Evolutionary conservation across 2,797 vertebrate species (phyloP).

Genomic region (Tokudaia muenninki): DNA sequence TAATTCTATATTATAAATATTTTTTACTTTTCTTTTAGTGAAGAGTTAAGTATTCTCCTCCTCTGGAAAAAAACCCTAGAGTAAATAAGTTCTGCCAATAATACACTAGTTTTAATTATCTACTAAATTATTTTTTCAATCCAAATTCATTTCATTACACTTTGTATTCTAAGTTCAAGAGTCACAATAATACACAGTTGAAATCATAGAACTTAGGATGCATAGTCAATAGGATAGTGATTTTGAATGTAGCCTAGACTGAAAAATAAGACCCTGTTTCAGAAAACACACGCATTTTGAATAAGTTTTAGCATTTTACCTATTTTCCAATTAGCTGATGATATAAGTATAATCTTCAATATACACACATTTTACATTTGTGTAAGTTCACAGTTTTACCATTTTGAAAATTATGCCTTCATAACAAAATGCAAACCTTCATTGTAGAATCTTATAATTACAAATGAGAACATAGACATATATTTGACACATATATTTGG

Average conservation of each 20-base stretch:
- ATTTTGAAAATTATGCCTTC: not conserved
- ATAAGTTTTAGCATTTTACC: not conserved
- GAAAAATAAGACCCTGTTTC: not conserved
- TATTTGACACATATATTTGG: not conserved
- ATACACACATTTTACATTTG: conserved; percentile 2
- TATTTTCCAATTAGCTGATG: not conserved
- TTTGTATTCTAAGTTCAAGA: not conserved
- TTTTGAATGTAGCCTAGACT: not conserved
- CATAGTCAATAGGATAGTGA: not conserved
- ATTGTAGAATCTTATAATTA: not conserved
- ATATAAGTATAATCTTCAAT: not conserved
- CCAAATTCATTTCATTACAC: conserved; percentile 7
- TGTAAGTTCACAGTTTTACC: not conserved
- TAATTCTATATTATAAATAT: not conserved
- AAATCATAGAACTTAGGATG: not conserved
- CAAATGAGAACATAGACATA: not conserved
- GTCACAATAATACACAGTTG: not conserved
- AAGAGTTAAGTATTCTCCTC: not conserved
- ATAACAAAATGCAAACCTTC: not conserved
- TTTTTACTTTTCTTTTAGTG: conserved; percentile 2
- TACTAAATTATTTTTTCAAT: not conserved
- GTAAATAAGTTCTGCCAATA: not conserved
- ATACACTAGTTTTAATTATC: not conserved
- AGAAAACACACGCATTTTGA: not conserved
- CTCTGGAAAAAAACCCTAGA: not conserved